Conservation (phyloP, 2,797 vertebrate species). For the Mormyrops boulengeri region DNA sequence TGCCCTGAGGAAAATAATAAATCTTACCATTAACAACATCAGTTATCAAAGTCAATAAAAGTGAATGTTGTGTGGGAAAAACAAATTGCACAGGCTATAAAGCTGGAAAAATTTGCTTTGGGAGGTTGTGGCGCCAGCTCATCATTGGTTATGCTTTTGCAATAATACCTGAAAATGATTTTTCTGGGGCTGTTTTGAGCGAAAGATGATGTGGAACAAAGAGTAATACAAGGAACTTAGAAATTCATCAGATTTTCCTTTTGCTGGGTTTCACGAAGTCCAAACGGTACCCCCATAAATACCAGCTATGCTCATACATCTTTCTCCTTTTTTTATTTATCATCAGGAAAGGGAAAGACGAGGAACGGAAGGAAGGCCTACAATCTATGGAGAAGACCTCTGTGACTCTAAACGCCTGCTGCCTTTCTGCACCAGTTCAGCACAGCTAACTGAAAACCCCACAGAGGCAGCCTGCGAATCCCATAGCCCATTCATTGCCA, state of each 20-base stretch:
- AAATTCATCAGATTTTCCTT: neutral
- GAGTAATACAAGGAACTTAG: neutral
- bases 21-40: neutral
- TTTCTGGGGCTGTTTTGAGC: neutral
- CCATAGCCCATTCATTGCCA: neutral
- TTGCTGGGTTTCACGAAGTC: neutral
- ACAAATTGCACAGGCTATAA: neutral
- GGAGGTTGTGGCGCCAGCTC: neutral
- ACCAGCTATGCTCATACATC: neutral
- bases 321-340: neutral
- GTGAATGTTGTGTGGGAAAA: neutral
- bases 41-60: conserved; percentile 6
- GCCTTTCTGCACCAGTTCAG: neutral
- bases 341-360: neutral
- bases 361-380: neutral
- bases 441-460: neutral
- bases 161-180: conserved; percentile 29
- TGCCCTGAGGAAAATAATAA: neutral
- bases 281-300: neutral
- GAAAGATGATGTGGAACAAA: neutral
- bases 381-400: neutral
- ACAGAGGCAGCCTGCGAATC: neutral
- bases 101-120: neutral
- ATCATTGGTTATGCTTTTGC: conserved; percentile 22
- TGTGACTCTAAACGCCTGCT: neutral